Base-by-base conservation (phyloP, 2,113 vertebrate genomes). In the Phylloscopus trochiloides region DNA sequence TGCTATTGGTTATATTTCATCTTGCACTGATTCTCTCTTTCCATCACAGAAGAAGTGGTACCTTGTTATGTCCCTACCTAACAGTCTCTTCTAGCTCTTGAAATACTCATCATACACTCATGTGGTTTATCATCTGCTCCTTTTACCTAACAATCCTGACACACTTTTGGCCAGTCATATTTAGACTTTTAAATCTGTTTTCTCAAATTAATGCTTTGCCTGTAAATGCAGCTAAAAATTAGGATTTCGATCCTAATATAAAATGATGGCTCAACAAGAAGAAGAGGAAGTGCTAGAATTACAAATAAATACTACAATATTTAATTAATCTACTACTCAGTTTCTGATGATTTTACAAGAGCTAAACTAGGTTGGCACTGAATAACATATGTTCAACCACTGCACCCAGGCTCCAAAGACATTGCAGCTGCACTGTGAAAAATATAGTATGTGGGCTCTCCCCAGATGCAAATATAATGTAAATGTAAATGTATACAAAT, bases 251-350 rank as follows among this genome's bases (percentile, higher is more conserved):
- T 84, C 45, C 73, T 85, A 72, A 75, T 81, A 86, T 68, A 86
- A 95, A 89, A 85, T 91, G 94, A 97, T 92, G 70, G 68, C 66
- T 92, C 76, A 95, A 94, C 76, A 96, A 84, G 50, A 89, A 84
- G 45, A 83, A 43, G 66, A 96, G 82, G 92, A 96, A 97, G 79
- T 80, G 51, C 31, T 63, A 52, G 52, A 95, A 47, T 66, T 84
- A 80, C 77, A 93, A 79, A 91, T 77, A 93, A 86, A 93, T 57
- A 84, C 36, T 31, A 22, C 20, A 67, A 54, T 55, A 43, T 45
- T 91, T 86, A 85, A 77, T 92, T 91, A 52, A 55, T 93, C 62
- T 70, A 38, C 42, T 79, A 47, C 72, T 92, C 71, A 84, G 31
- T 67, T 74, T 40, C 45, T 85, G 78, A 59, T 2, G 13, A 54